Conservation (phyloP, 1,140 invertebrate species). For the Caenorhabditis elegans region WBcel235 BX284605.5:13899501-13900000, state of each 20-base stretch:
- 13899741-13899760: not conserved
- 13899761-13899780: not conserved
- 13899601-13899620: not conserved
- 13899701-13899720: not conserved
- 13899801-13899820: not conserved
- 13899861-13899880: not conserved
- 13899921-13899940: not conserved
- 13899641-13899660: not conserved
- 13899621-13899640: not conserved
- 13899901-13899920: not conserved
- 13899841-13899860: not conserved
- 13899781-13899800: not conserved
- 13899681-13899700: not conserved
- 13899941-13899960: conserved; percentile 5
- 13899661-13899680: not conserved
- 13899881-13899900: not conserved
- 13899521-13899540: not conserved
- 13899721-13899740: not conserved
- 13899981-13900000: not conserved
- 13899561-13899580: not conserved
- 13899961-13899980: not conserved
- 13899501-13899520: too few relatives aligned
- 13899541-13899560: not conserved
- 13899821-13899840: not conserved
- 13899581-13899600: not conserved